phyloP scores from a whole-genome alignment of 2,888 invertebrate species.

The Sesamia inferens region DNA sequence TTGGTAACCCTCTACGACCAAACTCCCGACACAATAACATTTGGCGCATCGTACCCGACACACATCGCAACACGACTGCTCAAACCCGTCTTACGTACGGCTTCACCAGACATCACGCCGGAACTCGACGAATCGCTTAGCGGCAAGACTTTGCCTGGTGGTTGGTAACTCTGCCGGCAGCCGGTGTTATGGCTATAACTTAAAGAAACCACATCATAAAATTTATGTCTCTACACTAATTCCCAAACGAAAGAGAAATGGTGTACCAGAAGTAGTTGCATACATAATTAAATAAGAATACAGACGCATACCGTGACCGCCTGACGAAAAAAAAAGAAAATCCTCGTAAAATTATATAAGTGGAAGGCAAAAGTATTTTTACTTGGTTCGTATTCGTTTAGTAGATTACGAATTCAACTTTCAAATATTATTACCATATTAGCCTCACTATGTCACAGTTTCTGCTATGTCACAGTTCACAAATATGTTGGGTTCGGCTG shows the following conservation, averaged over 20 bases:
- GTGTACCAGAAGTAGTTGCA: neutral
- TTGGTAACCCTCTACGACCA: too few relatives aligned
- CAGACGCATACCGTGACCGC: neutral
- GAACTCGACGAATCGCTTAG: too few relatives aligned
- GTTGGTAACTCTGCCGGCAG: too few relatives aligned
- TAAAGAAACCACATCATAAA: neutral
- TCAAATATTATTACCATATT: constrained; percentile 5
- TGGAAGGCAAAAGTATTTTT: neutral
- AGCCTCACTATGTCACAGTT: neutral
- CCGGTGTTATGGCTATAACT: too few relatives aligned
- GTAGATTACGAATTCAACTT: constrained; percentile 3
- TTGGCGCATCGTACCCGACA: too few relatives aligned
- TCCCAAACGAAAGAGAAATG: neutral
- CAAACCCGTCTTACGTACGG: too few relatives aligned
- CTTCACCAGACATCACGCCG: too few relatives aligned
- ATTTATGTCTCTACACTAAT: neutral
- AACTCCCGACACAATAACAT: too few relatives aligned
- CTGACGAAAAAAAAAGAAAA: neutral
- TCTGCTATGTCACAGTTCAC: too few relatives aligned
- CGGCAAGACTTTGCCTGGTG: too few relatives aligned
- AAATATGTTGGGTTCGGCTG: too few relatives aligned
- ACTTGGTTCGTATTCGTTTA: neutral
- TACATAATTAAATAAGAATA: neutral
- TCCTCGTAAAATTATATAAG: neutral
- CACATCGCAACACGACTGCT: too few relatives aligned